phyloP scores from a whole-genome alignment of 2,797 vertebrate species.

The Cuculus canorus region DNA sequence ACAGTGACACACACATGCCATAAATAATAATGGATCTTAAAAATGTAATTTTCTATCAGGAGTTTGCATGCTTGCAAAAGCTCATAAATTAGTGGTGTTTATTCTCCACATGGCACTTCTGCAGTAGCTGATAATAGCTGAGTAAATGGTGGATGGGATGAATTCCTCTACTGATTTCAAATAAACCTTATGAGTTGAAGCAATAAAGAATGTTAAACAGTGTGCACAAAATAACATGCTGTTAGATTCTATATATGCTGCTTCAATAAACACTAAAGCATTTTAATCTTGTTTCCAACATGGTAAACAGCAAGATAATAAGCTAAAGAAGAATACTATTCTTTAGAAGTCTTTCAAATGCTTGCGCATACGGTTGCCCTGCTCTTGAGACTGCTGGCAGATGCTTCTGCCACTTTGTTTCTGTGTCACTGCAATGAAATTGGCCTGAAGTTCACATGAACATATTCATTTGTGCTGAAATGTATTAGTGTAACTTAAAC shows the following conservation, averaged over 20 bases:
- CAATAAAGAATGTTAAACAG: constrained; percentile 73
- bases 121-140: constrained; percentile 71
- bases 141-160: constrained; percentile 71
- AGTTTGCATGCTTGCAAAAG: constrained; percentile 46
- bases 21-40: constrained; percentile 61
- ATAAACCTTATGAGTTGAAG: constrained; percentile 65
- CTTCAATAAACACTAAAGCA: constrained; percentile 74
- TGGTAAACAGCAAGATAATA: constrained; percentile 67
- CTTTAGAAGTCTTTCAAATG: constrained; percentile 39
- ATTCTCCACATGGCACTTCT: constrained; percentile 63
- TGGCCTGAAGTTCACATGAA: constrained; percentile 17
- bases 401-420: constrained; percentile 11
- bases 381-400: not conserved
- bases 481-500: not conserved
- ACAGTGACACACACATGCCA: not conserved
- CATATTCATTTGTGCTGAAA: constrained; percentile 8
- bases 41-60: constrained; percentile 73
- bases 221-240: constrained; percentile 62
- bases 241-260: constrained; percentile 67
- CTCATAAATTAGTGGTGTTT: constrained; percentile 73
- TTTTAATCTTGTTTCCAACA: constrained; percentile 68
- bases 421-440: not conserved
- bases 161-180: constrained; percentile 72
- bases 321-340: constrained; percentile 41
- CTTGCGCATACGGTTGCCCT: not conserved